Evolutionary conservation across 2,797 vertebrate species (phyloP), one percentile per base, ranked within the genome.

Genomic region (Enteromius radiatus): DNA sequence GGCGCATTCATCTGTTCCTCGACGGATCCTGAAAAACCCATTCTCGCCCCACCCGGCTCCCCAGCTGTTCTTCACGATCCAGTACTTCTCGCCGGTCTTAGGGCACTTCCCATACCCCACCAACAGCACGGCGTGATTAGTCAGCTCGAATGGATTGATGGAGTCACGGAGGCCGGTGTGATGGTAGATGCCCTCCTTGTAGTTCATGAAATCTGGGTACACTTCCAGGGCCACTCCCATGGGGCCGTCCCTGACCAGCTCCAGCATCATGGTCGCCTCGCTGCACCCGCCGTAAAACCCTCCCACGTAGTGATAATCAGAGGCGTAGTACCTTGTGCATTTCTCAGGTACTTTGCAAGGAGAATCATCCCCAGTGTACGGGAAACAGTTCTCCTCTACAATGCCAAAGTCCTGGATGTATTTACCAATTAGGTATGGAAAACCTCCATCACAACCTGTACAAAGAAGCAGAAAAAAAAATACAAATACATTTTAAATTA

Each of bases 51-150:
- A 99, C 0, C 0, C 0, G 0, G 54, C 31, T 36, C 98, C 94
- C 98, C 98, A 99, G 91, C 98, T 99, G 93, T 99, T 99, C 92
- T 99, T 99, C 43, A 97, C 95, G 23, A 95, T 95, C 98, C 98
- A 99, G 89, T 92, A 99, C 67, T 96, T 95, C 87, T 96, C 88
- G 0, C 97, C 96, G 0, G 93, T 95, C 84, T 36, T 36, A 3
- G 90, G 88, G 67, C 97, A 97, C 14, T 61, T 93, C 63, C 97
- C 97, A 0, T 98, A 99, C 2, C 98, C 98, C 68, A 99, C 96
- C 41, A 99, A 87, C 80, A 99, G 92, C 71, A 99, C 98, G 0
- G 97, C 97, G 0, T 99, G 98, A 91, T 98, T 98, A 49, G 98
- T 99, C 89, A 97, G 83, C 92, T 99, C 96, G 4, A 99, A 99